Evolutionary conservation across 2,888 invertebrate species (phyloP).

Genomic region (Crepidodera aurea): DNA sequence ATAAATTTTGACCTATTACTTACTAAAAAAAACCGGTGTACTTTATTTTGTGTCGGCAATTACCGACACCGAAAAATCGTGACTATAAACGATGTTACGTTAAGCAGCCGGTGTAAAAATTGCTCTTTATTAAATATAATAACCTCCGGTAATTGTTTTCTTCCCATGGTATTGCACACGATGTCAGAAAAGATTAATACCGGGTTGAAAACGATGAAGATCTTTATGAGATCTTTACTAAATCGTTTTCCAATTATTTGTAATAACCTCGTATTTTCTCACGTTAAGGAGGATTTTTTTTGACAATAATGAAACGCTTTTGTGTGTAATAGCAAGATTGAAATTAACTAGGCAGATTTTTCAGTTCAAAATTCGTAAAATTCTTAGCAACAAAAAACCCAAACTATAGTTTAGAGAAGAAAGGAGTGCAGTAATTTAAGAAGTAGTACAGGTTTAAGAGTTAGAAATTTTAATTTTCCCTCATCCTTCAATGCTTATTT

Average conservation of each 20-base stretch:
- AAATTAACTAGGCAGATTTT: too few species aligned
- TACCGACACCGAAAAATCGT: constrained; percentile 20
- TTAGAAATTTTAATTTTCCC: too few species aligned
- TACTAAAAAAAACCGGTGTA: background rate
- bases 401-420: too few species aligned
- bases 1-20: too few species aligned
- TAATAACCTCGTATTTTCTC: constrained; percentile 8
- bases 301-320: background rate
- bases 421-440: too few species aligned
- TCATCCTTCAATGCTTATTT: too few species aligned
- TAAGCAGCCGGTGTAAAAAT: constrained; percentile 22
- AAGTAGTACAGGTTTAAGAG: too few species aligned
- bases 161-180: constrained; percentile 20
- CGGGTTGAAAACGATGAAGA: background rate
- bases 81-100: constrained; percentile 14
- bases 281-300: background rate
- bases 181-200: constrained; percentile 9
- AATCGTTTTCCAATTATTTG: constrained; percentile 7
- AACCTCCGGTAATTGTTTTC: constrained; percentile 18
- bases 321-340: background rate
- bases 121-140: constrained; percentile 29
- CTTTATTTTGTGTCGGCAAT: background rate
- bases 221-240: constrained; percentile 1
- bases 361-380: too few species aligned
- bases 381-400: too few species aligned